Evolutionary conservation across 1,140 invertebrate species (phyloP).

Genomic region (Bursaphelenchus mucronatus): DNA sequence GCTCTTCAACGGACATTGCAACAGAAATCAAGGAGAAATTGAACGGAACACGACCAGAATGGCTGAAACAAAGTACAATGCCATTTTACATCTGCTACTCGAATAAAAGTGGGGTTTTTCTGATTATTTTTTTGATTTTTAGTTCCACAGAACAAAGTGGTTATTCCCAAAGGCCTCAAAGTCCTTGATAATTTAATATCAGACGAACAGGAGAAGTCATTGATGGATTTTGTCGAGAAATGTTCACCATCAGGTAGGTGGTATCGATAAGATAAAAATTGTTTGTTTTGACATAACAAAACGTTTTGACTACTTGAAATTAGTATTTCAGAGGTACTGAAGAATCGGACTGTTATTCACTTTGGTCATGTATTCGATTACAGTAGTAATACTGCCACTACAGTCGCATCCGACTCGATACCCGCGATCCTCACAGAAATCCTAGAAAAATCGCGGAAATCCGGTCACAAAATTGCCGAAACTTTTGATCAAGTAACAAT

Average conservation of each 20-base stretch:
- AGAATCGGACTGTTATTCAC: constrained; percentile 82
- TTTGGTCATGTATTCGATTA: constrained; percentile 91
- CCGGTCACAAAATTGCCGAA: constrained; percentile 56
- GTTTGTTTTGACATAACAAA: too few species aligned
- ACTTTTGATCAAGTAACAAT: constrained; percentile 84
- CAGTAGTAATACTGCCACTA: constrained; percentile 78
- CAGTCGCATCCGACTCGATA: constrained; percentile 69
- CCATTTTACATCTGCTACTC: constrained; percentile 70
- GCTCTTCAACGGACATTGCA: not conserved
- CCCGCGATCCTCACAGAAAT: constrained; percentile 71
- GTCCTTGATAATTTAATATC: not conserved
- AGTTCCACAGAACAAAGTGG: not conserved
- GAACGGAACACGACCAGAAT: constrained; percentile 10
- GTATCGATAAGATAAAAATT: not conserved
- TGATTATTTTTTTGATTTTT: constrained; percentile 7
- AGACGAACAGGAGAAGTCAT: constrained; percentile 4
- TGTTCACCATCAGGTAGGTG: constrained; percentile 8
- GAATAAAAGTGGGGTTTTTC: constrained; percentile 63
- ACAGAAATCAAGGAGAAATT: not conserved
- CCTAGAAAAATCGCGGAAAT: constrained; percentile 67
- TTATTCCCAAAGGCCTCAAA: not conserved
- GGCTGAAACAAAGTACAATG: constrained; percentile 63
- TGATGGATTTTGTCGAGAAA: constrained; percentile 13
- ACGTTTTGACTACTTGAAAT: not conserved
- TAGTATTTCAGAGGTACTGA: constrained; percentile 64